These are phyloP conservation scores for Microtus ochrogaster DNA, from an alignment of 2,113 vertebrate species.

Conservation along the genomic window DNA sequence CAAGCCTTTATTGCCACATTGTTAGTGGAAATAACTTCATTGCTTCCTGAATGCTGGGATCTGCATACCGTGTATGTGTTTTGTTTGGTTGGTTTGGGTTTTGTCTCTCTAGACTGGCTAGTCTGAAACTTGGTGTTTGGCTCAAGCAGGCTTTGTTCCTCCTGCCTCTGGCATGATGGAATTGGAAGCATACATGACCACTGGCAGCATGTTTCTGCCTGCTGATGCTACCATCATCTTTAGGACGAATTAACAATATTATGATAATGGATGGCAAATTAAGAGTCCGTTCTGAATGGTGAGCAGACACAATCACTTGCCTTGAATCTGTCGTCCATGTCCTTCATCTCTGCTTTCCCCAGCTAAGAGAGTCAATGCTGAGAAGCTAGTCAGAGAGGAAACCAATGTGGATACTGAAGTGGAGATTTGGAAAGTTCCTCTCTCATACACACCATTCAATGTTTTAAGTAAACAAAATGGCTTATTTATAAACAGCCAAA, in stretches of 20 bases:
- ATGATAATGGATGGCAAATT: slow-evolving; percentile 30
- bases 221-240: slow-evolving; percentile 4
- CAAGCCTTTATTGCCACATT: no score
- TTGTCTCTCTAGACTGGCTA: no score
- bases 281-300: not conserved
- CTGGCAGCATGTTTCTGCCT: not conserved
- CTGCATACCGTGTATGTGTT: no score
- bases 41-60: no score
- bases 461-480: not conserved
- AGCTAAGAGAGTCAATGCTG: not conserved
- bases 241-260: not conserved
- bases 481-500: slow-evolving; percentile 34
- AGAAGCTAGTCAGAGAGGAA: slow-evolving; percentile 1
- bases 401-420: not conserved
- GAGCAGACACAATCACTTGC: not conserved
- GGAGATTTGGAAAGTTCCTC: slow-evolving; percentile 7
- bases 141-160: no score
- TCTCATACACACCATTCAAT: not conserved
- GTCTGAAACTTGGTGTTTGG: no score
- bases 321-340: not conserved
- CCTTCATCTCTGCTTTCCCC: not conserved
- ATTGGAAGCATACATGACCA: no score
- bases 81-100: no score
- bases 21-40: no score
- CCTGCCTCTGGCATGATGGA: no score